Evolutionary conservation across 2,113 vertebrate genomes (phyloP).

Genomic region (Sinocyclocheilus grahami): DNA sequence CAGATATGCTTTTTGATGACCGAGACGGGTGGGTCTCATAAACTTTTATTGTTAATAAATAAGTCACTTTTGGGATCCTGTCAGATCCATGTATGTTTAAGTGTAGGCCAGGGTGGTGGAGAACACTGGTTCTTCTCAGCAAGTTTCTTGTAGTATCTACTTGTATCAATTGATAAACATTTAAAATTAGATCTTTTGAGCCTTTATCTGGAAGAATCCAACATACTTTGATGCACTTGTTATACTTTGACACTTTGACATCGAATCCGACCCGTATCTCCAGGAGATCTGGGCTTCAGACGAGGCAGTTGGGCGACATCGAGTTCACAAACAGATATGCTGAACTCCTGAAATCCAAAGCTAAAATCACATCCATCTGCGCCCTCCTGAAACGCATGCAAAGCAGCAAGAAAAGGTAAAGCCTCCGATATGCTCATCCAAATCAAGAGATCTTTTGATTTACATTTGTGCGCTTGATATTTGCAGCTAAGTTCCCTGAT

Average conservation of each 20-base stretch:
- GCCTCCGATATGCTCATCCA: too few relatives aligned
- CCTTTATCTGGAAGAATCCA: background rate
- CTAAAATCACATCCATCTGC: slow-evolving; percentile 75
- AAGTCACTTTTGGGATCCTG: background rate
- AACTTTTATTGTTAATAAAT: background rate
- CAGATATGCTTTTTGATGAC: slow-evolving; percentile 57
- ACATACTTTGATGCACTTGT: background rate
- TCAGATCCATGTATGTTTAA: background rate
- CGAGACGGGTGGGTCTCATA: slow-evolving; percentile 59
- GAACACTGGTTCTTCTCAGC: background rate
- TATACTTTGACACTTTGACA: background rate
- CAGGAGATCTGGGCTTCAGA: slow-evolving; percentile 64
- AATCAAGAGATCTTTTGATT: too few relatives aligned
- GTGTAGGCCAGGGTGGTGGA: background rate
- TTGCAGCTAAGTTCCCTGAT: too few relatives aligned
- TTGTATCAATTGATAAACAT: background rate
- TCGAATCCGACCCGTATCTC: background rate
- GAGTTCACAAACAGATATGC: slow-evolving; percentile 80
- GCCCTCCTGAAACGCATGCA: slow-evolving; percentile 74
- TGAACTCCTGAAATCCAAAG: slow-evolving; percentile 76
- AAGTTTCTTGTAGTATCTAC: background rate
- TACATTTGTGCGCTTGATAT: too few relatives aligned
- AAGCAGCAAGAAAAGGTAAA: slow-evolving; percentile 69
- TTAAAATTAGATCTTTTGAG: background rate
- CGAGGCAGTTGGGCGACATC: slow-evolving; percentile 77